Base-by-base conservation (phyloP, 2,113 vertebrate genomes). In the Coracopsis vasa region DNA sequence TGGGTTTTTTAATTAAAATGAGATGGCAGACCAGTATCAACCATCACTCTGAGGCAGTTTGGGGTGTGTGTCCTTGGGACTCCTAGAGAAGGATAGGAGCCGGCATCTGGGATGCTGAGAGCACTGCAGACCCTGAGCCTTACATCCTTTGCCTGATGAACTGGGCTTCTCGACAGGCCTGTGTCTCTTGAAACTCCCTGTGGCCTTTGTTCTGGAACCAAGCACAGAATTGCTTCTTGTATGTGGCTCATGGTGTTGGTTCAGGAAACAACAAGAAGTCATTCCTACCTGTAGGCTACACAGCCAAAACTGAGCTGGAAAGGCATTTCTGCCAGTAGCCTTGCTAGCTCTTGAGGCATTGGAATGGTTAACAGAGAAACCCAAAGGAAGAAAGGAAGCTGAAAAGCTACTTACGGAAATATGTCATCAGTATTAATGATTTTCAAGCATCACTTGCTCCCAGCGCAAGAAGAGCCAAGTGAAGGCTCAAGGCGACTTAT, bases 211-310 rank as follows among this genome's bases (percentile, higher is more conserved):
- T 29, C 41, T 80, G 54, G 11, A 80, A 70, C 9, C 54, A 83
- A 61, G 39, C 15, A 41, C 19, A 86, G 47, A 79, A 80, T 14
- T 51, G 4, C 9, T 50, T 82, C 20, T 47, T 44, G 16, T 50
- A 9, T 0, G 1, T 19, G 42, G 20, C 27, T 81, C 15, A 9
- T 0, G 2, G 16, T 5, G 2, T 6, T 82, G 25, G 19, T 37
- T 88, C 28, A 66, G 53, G 19, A 77, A 83, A 21, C 2, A 41
- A 12, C 18, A 72, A 5, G 53, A 29, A 37, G 41, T 41, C 47
- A 4, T 6, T 87, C 6, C 51, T 64, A 31, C 47, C 65, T 75
- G 62, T 67, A 69, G 71, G 18, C 18, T 62, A 20, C 41, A 25
- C 50, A 48, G 65, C 50, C 73, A 73, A 17, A 77, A n/a, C 27